Evolutionary conservation across 2,113 vertebrate genomes (phyloP).

Genomic region (Festucalex cinctus): DNA sequence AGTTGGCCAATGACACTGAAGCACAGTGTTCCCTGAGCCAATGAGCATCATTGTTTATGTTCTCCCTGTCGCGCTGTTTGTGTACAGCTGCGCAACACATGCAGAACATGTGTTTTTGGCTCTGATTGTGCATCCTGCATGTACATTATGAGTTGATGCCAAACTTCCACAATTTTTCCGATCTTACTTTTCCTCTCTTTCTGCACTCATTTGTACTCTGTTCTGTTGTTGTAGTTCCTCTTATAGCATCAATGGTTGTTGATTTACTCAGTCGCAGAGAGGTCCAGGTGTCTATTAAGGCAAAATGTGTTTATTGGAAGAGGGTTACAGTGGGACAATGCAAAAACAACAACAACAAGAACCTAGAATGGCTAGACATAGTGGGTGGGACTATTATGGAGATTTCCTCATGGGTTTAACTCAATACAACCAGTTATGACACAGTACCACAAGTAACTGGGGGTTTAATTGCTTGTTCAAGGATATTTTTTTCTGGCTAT

Average conservation of each 20-base stretch:
- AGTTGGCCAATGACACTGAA: slow-evolving; percentile 25
- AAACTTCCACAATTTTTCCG: slow-evolving; percentile 26
- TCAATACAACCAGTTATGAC: too few relatives aligned
- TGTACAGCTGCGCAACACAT: slow-evolving; percentile 63
- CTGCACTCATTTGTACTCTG: not conserved
- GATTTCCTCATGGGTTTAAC: too few relatives aligned
- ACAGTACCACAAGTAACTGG: too few relatives aligned
- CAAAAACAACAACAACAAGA: too few relatives aligned
- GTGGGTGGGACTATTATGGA: too few relatives aligned
- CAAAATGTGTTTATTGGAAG: too few relatives aligned
- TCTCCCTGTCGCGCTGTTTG: slow-evolving; percentile 19
- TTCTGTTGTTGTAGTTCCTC: not conserved
- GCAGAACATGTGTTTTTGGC: slow-evolving; percentile 60
- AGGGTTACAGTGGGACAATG: too few relatives aligned
- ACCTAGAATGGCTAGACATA: too few relatives aligned
- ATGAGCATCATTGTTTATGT: slow-evolving; percentile 38
- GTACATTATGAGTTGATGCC: slow-evolving; percentile 13
- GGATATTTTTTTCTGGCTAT: too few relatives aligned
- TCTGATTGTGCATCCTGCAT: slow-evolving; percentile 10
- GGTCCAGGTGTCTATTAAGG: too few relatives aligned
- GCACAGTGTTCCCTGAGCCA: slow-evolving; percentile 27
- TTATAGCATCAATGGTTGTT: not conserved
- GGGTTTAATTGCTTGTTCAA: too few relatives aligned
- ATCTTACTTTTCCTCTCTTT: slow-evolving; percentile 23
- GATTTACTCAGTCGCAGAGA: not conserved